A percentile compares a stretch with the other conserved stretches of the same genome.
These are phyloP conservation scores for Drosophila trichaetosa DNA, from an alignment of 2,888 invertebrate species.

Conservation along the genomic window DNA sequence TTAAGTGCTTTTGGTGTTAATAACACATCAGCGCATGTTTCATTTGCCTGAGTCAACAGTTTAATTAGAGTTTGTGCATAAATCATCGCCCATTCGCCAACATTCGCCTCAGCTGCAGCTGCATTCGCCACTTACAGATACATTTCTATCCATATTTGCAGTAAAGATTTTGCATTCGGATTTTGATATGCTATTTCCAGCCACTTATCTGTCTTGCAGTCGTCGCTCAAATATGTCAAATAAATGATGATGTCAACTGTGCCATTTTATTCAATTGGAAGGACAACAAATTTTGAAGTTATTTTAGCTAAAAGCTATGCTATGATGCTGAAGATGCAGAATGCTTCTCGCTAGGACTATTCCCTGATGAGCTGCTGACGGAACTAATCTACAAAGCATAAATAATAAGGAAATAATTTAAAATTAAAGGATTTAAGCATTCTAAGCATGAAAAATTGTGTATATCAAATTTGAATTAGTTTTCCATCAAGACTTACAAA, in stretches of 20 bases:
- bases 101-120: conserved; percentile 25
- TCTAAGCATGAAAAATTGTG: too few relatives aligned
- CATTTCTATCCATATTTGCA: conserved; percentile 38
- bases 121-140: conserved; percentile 8
- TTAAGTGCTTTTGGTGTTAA: conserved; percentile 74
- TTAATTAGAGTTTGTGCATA: conserved; percentile 75
- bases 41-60: conserved; percentile 76
- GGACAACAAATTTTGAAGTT: neutral
- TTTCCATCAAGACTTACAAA: neutral
- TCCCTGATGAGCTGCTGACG: too few relatives aligned
- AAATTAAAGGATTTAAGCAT: too few relatives aligned
- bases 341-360: neutral
- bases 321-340: neutral
- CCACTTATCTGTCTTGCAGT: conserved; percentile 4
- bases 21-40: conserved; percentile 75
- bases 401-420: too few relatives aligned
- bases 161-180: conserved; percentile 25
- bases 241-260: conserved; percentile 14
- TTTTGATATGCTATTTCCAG: conserved; percentile 5
- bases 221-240: conserved; percentile 19
- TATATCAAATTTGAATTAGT: neutral
- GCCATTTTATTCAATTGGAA: conserved; percentile 15
- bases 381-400: neutral
- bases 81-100: conserved; percentile 44
- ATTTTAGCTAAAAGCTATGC: neutral